Evolutionary conservation across 2,797 vertebrate genomes (phyloP).

Genomic region (Anguilla megastoma): DNA sequence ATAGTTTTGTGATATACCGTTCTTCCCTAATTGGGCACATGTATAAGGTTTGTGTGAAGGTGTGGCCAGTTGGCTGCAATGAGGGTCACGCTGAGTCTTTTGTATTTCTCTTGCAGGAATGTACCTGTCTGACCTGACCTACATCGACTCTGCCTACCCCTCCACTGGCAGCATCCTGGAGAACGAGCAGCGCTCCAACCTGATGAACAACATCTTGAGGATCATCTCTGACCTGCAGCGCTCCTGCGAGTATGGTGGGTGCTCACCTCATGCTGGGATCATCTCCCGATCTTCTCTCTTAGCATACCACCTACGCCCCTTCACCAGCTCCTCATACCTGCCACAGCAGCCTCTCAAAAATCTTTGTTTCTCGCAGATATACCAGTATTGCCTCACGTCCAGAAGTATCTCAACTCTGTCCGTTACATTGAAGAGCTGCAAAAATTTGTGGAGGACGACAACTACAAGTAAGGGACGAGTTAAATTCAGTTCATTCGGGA

Average conservation of each 20-base stretch:
- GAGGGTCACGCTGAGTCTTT: constrained; percentile 10
- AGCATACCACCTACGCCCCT: neutral
- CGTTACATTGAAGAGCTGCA: constrained; percentile 98
- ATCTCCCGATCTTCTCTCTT: neutral
- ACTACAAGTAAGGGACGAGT: constrained; percentile 88
- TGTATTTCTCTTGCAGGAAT: constrained; percentile 79
- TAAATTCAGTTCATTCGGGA: neutral
- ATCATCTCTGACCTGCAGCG: constrained; percentile 98
- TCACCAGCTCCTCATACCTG: neutral
- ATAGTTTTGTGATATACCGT: neutral
- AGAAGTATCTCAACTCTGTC: constrained; percentile 97
- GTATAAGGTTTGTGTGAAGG: neutral
- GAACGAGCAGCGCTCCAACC: constrained; percentile 93
- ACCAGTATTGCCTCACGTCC: constrained; percentile 90
- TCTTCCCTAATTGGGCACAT: neutral
- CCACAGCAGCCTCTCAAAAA: neutral
- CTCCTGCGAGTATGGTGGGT: constrained; percentile 93
- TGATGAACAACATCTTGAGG: constrained; percentile 98
- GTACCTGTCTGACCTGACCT: constrained; percentile 96
- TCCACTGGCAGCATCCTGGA: constrained; percentile 98
- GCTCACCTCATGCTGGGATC: neutral
- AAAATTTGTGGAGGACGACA: constrained; percentile 99
- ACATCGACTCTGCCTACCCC: constrained; percentile 96
- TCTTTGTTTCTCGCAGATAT: constrained; percentile 75
- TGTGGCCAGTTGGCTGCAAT: neutral